phyloP scores from a whole-genome alignment of 2,797 vertebrate genomes.

The Taeniopygia guttata region DNA sequence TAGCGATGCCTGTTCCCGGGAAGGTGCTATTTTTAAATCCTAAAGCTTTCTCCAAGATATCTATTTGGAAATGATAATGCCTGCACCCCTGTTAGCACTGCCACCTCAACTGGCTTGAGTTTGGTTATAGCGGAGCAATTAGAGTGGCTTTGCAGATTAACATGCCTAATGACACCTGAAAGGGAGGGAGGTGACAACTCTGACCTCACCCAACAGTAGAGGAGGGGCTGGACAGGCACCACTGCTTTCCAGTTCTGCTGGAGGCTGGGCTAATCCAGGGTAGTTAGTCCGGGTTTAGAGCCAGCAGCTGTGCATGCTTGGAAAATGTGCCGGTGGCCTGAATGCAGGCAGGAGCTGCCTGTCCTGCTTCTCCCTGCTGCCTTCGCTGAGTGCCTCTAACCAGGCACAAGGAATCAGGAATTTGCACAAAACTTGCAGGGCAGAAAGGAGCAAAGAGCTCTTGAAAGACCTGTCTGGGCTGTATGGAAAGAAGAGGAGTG shows the following conservation, averaged over 20 bases:
- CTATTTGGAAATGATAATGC: background rate
- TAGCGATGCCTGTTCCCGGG: fast-evolving
- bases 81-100: background rate
- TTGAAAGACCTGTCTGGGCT: background rate
- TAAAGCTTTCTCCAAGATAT: background rate
- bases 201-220: background rate
- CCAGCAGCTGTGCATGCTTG: background rate
- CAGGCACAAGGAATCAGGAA: background rate
- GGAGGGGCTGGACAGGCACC: background rate
- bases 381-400: fast-evolving
- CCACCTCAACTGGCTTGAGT: background rate
- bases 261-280: background rate
- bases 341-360: fast-evolving
- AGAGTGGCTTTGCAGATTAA: background rate
- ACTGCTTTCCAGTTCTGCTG: background rate
- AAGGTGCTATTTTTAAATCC: background rate
- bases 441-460: background rate
- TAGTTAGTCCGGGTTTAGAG: background rate
- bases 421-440: background rate
- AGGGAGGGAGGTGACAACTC: background rate
- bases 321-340: fast-evolving
- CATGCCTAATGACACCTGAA: background rate
- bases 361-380: background rate
- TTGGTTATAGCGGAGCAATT: background rate
- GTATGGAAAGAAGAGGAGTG: background rate